Base-by-base conservation (phyloP, 2,113 vertebrate species). In the Noturus placidus region DNA sequence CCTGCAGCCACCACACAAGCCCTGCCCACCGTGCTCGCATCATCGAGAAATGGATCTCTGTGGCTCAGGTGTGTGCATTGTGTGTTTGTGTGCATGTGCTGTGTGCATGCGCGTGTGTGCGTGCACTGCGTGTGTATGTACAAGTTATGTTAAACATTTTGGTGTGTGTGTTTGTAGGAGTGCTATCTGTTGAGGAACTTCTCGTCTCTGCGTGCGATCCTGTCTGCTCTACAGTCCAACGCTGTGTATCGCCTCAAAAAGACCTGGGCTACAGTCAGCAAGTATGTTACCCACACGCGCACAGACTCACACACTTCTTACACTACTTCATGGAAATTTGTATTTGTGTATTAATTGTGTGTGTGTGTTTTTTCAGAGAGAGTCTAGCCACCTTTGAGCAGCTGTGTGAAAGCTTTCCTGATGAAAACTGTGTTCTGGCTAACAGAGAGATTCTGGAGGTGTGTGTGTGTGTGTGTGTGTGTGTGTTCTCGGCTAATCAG, bases 181-280 rank as follows among this genome's bases (percentile, higher is more conserved):
- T 97, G 97, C 91, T 92, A 94, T 42, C 92, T 93, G 79, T 91
- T 97, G 85, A 95, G 95, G 82, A 97, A 97, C 79, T 97, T 98
- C 93, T 97, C 97, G 0, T 97, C 97, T 4, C 79, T 98, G 77
- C 92, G 94, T 3, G 97, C 97, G 54, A 96, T 98, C 88, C 94
- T 98, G 14, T 98, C 97, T 0, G 97, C 97, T 2, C 95, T 98
- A 80, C 97, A 97, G 91, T 97, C 97, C 63, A 97, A 96, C 46
- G 94, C 97, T 11, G 94, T 97, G 85, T 97, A 97, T 89, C 92
- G 97, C 69, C 95, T 98, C 22, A 97, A 97, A 90, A 96, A 94
- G 88, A 96, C 96, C 65, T 97, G 96, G 97, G 93, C 94, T 0
- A 91, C 95, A 0, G 96, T 97, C 86, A 94, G 93, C 95, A 95